Conservation (phyloP, 2,797 vertebrate genomes). For the Thripadectes ignobilis region DNA sequence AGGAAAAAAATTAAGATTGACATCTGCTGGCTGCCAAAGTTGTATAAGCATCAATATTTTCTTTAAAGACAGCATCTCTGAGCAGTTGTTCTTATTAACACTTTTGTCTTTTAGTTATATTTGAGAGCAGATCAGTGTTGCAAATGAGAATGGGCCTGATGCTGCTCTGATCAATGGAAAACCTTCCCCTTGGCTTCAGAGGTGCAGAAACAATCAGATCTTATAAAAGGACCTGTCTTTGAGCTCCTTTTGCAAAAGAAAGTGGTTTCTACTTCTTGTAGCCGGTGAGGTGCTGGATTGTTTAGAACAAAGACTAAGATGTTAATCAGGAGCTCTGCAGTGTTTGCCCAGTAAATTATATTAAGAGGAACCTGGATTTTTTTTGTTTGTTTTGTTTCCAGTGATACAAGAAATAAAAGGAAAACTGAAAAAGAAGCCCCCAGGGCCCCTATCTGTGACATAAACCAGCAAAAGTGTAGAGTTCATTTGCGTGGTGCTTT, state of each 20-base stretch:
- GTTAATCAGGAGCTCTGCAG: not conserved
- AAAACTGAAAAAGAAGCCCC: not conserved
- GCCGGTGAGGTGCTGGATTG: not conserved
- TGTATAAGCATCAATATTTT: conserved; percentile 78
- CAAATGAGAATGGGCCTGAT: conserved; percentile 57
- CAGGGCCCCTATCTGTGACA: not conserved
- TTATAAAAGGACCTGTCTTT: not conserved
- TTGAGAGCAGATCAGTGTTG: conserved; percentile 65
- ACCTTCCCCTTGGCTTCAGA: not conserved
- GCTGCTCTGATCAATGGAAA: conserved; percentile 49
- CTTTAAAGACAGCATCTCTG: conserved; percentile 82
- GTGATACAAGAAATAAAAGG: not conserved
- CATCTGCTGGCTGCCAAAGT: conserved; percentile 72
- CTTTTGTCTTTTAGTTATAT: conserved; percentile 74
- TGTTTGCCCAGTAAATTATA: not conserved
- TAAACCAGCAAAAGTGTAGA: not conserved
- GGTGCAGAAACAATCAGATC: conserved; percentile 2
- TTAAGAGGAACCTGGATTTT: not conserved
- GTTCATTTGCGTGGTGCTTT: not conserved
- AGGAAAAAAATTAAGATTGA: conserved; percentile 68
- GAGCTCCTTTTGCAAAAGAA: not conserved
- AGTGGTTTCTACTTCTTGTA: not conserved
- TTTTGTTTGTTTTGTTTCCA: not conserved
- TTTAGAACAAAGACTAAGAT: not conserved
- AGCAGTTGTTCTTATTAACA: conserved; percentile 68